Percentiles rank a stretch among this genome's conserved stretches.
phyloP scores from a whole-genome alignment of 2,888 invertebrate species.

The Drosophila parthenogenetica region DNA sequence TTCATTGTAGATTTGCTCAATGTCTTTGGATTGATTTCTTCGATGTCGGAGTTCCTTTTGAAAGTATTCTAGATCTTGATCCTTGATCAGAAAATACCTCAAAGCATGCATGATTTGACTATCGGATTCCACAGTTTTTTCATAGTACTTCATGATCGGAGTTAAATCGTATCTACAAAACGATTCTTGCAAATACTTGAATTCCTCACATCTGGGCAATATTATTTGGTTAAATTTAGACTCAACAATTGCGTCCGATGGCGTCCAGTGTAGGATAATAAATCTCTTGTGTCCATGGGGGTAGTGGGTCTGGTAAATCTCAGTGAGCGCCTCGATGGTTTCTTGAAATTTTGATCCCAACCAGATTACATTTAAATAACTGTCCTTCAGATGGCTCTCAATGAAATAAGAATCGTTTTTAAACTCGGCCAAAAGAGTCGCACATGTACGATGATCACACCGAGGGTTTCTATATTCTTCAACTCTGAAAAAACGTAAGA shows the following conservation, averaged over 20 bases:
- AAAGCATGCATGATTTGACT: conserved; percentile 65
- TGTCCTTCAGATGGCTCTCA: conserved; percentile 86
- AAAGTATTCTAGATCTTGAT: conserved; percentile 44
- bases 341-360: conserved; percentile 87
- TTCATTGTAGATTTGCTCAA: conserved; percentile 61
- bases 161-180: conserved; percentile 90
- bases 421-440: conserved; percentile 86
- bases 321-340: conserved; percentile 83
- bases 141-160: conserved; percentile 89
- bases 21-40: neutral
- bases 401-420: conserved; percentile 86
- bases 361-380: conserved; percentile 89
- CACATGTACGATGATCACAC: conserved; percentile 80
- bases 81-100: conserved; percentile 61
- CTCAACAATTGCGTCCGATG: conserved; percentile 87
- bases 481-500: conserved; percentile 11
- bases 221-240: conserved; percentile 86
- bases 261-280: conserved; percentile 89
- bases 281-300: conserved; percentile 82
- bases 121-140: conserved; percentile 86
- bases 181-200: conserved; percentile 58
- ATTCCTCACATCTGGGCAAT: conserved; percentile 88
- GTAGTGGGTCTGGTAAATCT: conserved; percentile 43
- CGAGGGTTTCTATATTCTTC: conserved; percentile 56
- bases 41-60: conserved; percentile 32